Evolutionary conservation across 2,797 vertebrate species (phyloP), one percentile per base, ranked within the genome.

Genomic region (Sciaenops ocellatus): DNA sequence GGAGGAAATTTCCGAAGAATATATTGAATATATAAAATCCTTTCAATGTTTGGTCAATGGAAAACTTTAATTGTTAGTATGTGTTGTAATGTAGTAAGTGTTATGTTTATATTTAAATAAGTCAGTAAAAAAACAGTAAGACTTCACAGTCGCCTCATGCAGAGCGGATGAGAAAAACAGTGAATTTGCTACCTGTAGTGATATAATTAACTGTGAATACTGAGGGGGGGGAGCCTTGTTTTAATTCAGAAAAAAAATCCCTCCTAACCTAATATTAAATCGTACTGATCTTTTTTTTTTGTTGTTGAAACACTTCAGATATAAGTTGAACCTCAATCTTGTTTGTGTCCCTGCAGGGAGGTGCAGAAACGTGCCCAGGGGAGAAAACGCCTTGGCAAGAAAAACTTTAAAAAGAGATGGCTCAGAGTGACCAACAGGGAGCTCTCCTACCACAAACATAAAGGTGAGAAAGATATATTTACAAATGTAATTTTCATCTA

Each of bases 351-450:
- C 87, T 72, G 44, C 83, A 99, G 98, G 76, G 98, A 99, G 88
- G 97, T 99, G 84, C 96, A 98, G 87, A 99, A 99, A 94, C 96
- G 98, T 82, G 96, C 96, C 87, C 98, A 99, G 89, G 97, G 97
- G 69, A 97, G 94, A 85, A 99, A 96, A 87, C 95, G 95, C 52
- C 95, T 99, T 20, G 96, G 95, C 76, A 99, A 98, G 95, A 98
- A 94, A 92, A 97, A 96, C 89, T 99, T 99, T 88, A 98, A 99
- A 83, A 99, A 98, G 83, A 91, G 97, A 28, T 99, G 98, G 98
- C 98, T 99, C 85, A 96, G 96, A 82, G 90, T 99, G 88, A 99
- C 98, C 81, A 98, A 95, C 90, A 95, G 97, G 90, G 97, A 99
- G 84, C 95, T 99, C 48, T 96, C 97, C 51, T 99, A 99, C 89